Base-by-base conservation (phyloP, 1,140 invertebrate species). In the Euglossa dilemma region DNA sequence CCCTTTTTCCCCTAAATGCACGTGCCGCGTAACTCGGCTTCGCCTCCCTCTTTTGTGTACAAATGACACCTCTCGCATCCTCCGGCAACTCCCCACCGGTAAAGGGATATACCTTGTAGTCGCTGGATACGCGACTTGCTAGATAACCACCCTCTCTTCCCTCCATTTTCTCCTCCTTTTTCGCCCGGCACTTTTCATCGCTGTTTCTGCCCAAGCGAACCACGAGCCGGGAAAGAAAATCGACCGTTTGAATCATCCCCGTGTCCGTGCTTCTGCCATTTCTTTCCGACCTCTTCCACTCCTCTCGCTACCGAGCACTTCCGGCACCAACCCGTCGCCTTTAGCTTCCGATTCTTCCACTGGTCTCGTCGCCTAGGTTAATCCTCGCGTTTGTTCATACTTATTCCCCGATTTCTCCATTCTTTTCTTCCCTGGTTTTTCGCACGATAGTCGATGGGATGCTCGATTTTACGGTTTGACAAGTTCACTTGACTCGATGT, bases 81-180 rank as follows among this genome's bases (percentile, higher is more conserved):
- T 66, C 54, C 80, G 54, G 47, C 56, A 61, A 77, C 80, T 70
- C 45, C 70, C 78, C 73, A 45, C 78, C 70, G 9, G 78, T 64
- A 80, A 80, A 80, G 78, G 78, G 80, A 87, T 83, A 74, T 82
- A 86, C 85, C 70, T 83, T 83, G 70, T 86, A 86, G 71, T 79
- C 80, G 81, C 14, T 56, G 52, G 80, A 77, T 77, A 67, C 79
- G 45, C 73, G 85, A 86, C 79, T 83, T 72, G 70, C 80, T 57
- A 59, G 85, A 86, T 86, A 86, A 81, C 61, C 72, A 59, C 59
- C 43, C 57, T 12, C 54, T 28, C 20, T 50, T n/a, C 20, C 45
- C 4, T 16, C 2, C 8, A 20, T 50, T 43, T 45, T 77, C 63
- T 56, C 12, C 12, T 14, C 25, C 50, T 45, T 78, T 72, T 73